phyloP scores from a whole-genome alignment of 2,797 vertebrate species.

The Tragelaphus oryx region DNA sequence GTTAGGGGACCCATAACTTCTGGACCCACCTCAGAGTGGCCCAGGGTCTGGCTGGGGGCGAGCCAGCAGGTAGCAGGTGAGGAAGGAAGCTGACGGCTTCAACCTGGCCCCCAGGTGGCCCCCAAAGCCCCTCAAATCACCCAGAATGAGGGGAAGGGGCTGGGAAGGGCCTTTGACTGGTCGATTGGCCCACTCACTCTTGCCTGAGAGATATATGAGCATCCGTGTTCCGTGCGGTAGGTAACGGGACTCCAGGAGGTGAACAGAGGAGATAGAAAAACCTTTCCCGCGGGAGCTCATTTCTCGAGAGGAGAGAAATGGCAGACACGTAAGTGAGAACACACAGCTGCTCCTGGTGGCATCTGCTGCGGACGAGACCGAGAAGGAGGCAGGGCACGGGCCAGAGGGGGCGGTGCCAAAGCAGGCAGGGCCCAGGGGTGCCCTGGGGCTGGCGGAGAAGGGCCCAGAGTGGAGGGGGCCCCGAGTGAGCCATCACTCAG shows the following conservation, averaged over 20 bases:
- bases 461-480: rapidly evolving
- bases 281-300: rapidly evolving
- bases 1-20: rapidly evolving
- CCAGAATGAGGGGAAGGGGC: background rate
- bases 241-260: rapidly evolving
- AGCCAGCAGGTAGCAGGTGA: rapidly evolving
- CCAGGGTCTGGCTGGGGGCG: background rate
- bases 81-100: background rate
- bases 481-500: rapidly evolving
- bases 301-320: rapidly evolving
- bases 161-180: background rate
- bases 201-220: rapidly evolving
- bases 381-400: rapidly evolving
- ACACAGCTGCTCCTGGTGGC: rapidly evolving
- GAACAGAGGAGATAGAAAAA: rapidly evolving
- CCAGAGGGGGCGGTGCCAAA: rapidly evolving
- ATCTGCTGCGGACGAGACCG: rapidly evolving
- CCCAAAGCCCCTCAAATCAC: too few relatives aligned
- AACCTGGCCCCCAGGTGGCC: rapidly evolving
- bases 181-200: rapidly evolving
- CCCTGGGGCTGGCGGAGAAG: background rate
- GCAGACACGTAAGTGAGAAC: rapidly evolving
- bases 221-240: rapidly evolving
- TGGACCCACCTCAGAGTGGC: background rate
- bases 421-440: background rate